Evolutionary conservation across 2,113 vertebrate genomes (phyloP).

Genomic region (Ceuthmochares aereus): DNA sequence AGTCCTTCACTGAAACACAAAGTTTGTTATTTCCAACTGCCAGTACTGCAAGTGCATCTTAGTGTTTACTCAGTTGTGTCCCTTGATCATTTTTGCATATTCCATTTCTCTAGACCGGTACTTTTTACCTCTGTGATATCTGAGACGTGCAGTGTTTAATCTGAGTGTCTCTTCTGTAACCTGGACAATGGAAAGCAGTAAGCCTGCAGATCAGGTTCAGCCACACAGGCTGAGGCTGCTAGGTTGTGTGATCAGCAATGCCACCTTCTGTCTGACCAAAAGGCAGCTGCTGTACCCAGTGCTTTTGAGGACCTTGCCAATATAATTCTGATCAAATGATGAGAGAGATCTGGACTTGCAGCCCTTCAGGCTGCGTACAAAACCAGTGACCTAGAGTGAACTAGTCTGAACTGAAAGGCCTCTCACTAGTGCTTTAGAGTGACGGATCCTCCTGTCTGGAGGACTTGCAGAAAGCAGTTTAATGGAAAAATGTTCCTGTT

Average conservation of each 20-base stretch:
- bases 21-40: neutral
- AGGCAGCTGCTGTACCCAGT: neutral
- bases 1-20: neutral
- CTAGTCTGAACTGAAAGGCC: neutral
- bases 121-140: neutral
- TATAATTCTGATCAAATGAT: neutral
- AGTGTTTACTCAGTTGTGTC: neutral
- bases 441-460: accelerated
- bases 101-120: neutral
- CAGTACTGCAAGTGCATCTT: neutral
- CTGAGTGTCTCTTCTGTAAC: neutral
- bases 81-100: neutral
- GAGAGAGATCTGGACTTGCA: neutral
- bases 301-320: neutral
- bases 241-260: neutral
- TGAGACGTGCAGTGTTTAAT: neutral
- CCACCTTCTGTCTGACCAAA: neutral
- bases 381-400: neutral
- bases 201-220: neutral
- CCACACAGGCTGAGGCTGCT: neutral
- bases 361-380: neutral
- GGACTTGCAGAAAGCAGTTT: neutral
- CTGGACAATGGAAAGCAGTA: neutral
- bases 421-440: neutral
- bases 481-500: neutral